Evolutionary conservation across 2,888 invertebrate species (phyloP).

Genomic region (Heliothis peltigera): DNA sequence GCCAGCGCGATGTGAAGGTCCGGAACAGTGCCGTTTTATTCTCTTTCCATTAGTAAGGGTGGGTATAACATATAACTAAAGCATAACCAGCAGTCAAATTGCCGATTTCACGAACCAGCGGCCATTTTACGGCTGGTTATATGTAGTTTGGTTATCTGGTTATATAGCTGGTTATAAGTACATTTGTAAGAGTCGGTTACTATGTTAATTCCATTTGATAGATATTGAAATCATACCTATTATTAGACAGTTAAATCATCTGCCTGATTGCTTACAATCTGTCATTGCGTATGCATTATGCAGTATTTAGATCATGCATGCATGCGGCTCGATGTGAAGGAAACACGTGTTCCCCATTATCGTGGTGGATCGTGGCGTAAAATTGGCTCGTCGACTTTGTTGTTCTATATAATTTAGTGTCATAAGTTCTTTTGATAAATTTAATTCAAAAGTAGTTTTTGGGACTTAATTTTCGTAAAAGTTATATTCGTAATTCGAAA

Average conservation of each 20-base stretch:
- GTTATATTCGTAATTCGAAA: too few relatives aligned
- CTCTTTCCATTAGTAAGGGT: too few relatives aligned
- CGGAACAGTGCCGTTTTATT: too few relatives aligned
- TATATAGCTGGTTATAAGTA: too few relatives aligned
- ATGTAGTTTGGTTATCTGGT: too few relatives aligned
- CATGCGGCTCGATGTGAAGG: slow-evolving; percentile 36
- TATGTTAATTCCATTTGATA: background rate
- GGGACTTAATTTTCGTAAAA: too few relatives aligned
- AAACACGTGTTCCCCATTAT: slow-evolving; percentile 35
- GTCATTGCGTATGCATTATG: slow-evolving; percentile 51
- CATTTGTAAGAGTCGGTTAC: background rate
- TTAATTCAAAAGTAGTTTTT: too few relatives aligned
- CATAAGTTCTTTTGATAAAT: background rate
- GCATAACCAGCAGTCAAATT: too few relatives aligned
- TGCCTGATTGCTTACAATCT: slow-evolving; percentile 36
- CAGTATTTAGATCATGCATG: slow-evolving; percentile 40
- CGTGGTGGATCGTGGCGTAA: background rate
- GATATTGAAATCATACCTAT: slow-evolving; percentile 1
- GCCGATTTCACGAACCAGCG: too few relatives aligned
- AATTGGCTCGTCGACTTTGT: background rate
- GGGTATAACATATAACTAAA: too few relatives aligned
- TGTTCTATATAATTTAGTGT: background rate
- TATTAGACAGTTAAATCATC: background rate
- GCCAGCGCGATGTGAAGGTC: too few relatives aligned
- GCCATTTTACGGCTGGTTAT: too few relatives aligned